These are phyloP conservation scores for Hystrix brachyura DNA, from an alignment of 2,113 vertebrate genomes.

Conservation along the genomic window DNA sequence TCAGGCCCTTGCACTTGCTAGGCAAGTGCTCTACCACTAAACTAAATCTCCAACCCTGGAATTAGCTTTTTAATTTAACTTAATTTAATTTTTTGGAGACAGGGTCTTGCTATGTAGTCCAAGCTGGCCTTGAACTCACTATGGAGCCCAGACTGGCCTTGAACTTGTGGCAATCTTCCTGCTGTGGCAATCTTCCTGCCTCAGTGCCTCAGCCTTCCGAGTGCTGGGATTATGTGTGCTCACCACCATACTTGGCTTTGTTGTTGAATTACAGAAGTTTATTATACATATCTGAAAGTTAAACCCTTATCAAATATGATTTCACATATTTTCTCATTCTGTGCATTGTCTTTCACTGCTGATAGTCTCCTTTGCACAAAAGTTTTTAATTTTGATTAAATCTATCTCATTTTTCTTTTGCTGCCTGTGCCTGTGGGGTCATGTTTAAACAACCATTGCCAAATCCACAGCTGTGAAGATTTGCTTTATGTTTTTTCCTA, in stretches of 20 bases:
- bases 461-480: conserved; percentile 17
- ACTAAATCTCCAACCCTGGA: not conserved
- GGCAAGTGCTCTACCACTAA: too few relatives aligned
- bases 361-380: not conserved
- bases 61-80: not conserved
- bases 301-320: not conserved
- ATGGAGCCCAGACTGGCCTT: not conserved
- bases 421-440: not conserved
- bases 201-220: not conserved
- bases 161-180: not conserved
- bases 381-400: conserved; percentile 2
- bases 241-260: not conserved
- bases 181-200: not conserved
- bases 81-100: not conserved
- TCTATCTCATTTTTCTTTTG: not conserved
- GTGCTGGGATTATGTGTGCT: not conserved
- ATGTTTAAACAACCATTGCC: not conserved
- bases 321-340: not conserved
- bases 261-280: conserved; percentile 17
- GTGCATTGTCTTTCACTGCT: not conserved
- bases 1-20: too few relatives aligned
- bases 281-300: not conserved
- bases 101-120: not conserved
- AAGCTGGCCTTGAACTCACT: not conserved
- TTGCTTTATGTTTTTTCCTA: not conserved